Evolutionary conservation across 2,888 invertebrate genomes (phyloP).

Genomic region (Anoncus sp.): DNA sequence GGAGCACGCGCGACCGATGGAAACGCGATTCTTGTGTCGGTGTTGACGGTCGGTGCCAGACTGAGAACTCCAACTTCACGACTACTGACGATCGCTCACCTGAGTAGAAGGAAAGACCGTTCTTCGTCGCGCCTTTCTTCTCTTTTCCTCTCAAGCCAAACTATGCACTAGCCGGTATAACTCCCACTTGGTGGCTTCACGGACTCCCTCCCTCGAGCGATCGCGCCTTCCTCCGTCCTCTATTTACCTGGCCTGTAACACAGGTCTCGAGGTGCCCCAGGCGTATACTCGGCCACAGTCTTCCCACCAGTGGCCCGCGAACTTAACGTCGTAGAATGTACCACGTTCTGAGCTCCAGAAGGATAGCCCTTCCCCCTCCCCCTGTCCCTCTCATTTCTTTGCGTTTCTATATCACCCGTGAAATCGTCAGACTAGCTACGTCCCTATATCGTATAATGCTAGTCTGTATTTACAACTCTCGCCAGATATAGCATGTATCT

Average conservation of each 20-base stretch:
- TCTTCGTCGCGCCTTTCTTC: constrained; percentile 42
- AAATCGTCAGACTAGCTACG: constrained; percentile 37
- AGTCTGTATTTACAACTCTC: constrained; percentile 36
- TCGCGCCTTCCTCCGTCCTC: constrained; percentile 56
- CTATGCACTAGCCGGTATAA: constrained; percentile 42
- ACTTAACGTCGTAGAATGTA: constrained; percentile 44
- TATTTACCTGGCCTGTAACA: constrained; percentile 53
- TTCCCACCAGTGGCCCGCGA: constrained; percentile 48
- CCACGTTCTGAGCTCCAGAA: not conserved
- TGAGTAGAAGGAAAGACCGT: constrained; percentile 66
- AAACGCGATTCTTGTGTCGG: constrained; percentile 64
- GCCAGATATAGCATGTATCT: constrained; percentile 27
- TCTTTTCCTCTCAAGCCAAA: constrained; percentile 41
- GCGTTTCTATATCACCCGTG: constrained; percentile 11
- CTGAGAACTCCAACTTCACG: constrained; percentile 74
- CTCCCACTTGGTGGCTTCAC: constrained; percentile 51
- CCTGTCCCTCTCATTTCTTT: constrained; percentile 9
- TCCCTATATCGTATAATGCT: constrained; percentile 18
- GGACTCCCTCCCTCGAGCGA: constrained; percentile 39
- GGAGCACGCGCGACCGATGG: constrained; percentile 43
- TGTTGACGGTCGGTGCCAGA: constrained; percentile 78
- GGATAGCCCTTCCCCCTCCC: not conserved
- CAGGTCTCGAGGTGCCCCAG: constrained; percentile 40
- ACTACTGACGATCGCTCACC: constrained; percentile 57
- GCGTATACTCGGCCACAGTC: constrained; percentile 41